Evolutionary conservation across 2,797 vertebrate species (phyloP), one percentile per base, ranked within the genome.

Genomic region (Takifugu ocellatus): DNA sequence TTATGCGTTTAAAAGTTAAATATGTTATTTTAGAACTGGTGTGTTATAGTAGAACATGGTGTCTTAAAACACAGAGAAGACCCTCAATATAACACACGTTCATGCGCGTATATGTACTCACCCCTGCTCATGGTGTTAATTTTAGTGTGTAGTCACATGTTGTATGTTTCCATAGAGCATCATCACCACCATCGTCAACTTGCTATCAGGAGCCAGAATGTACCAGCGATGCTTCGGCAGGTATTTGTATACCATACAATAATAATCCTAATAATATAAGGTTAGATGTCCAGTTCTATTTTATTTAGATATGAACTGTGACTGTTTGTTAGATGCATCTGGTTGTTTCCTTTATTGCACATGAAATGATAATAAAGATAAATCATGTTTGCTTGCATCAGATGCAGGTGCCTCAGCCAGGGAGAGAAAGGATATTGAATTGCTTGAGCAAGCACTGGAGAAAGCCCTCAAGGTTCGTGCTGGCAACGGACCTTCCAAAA

Each of bases 391-490:
- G 17, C 75, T 4, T 69, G 12, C 49, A 76, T 58, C 45, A 82
- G 77, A 69, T 15, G 50, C 66, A 66, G 81, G 75, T 46, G 48
- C 73, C 14, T 61, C 61, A 55, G 54, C 75, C 5, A 68, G 61
- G 58, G 89, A 91, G 44, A 81, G 51, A 31, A 74, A 84, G 70
- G 91, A 92, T 54, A 81, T 92, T 27, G 81, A 88, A 56, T 29
- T 92, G 39, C 79, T 93, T 49, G 89, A 92, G 43, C 70, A 50
- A 68, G 88, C 84, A 12, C 68, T 93, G 64, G 74, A 90, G 70
- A 92, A 86, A 71, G 91, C 91, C 4, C 70, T 89, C 15, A 54
- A 50, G 27, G 73, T 92, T 31, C 90, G 90, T 17, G 73, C 78
- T 43, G 62, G 63, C 15, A 74, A 66, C 46, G 75, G 27, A 47